phyloP scores from a whole-genome alignment of 2,888 invertebrate genomes.

The Calameuta idolon region DNA sequence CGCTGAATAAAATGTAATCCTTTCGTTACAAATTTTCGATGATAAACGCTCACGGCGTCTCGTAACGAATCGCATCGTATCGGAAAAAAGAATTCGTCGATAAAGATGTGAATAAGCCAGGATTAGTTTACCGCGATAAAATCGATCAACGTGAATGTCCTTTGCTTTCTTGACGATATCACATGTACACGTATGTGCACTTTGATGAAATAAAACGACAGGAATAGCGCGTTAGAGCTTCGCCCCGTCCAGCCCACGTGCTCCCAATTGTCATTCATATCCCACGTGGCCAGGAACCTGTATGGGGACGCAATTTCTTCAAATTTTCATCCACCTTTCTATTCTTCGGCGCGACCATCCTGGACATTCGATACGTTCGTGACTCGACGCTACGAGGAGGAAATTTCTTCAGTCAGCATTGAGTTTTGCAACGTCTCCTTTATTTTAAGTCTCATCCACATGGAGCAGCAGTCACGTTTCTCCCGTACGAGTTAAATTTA shows the following conservation, averaged over 20 bases:
- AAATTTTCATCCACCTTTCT: slow-evolving; percentile 25
- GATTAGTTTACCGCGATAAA: not conserved
- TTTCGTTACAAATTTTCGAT: not conserved
- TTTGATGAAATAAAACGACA: not conserved
- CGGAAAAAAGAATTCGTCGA: not conserved
- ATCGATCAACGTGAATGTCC: not conserved
- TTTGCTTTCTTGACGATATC: not conserved
- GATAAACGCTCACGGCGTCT: not conserved
- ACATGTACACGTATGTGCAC: too few species aligned
- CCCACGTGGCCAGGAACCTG: not conserved
- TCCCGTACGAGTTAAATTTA: not conserved
- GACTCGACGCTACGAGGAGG: slow-evolving; percentile 13
- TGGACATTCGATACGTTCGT: slow-evolving; percentile 29
- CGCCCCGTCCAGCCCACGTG: not conserved
- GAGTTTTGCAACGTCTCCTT: not conserved
- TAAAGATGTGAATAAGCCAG: not conserved
- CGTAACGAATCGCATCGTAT: not conserved
- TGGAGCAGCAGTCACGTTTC: not conserved
- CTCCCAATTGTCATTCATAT: not conserved
- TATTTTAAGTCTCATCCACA: not conserved
- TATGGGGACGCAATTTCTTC: slow-evolving; percentile 20
- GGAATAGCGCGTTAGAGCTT: not conserved
- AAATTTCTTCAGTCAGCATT: not conserved
- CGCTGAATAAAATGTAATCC: not conserved
- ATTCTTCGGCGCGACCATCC: slow-evolving; percentile 25